phyloP scores from a whole-genome alignment of 2,797 vertebrate species.

The Jordanella pulchra region DNA sequence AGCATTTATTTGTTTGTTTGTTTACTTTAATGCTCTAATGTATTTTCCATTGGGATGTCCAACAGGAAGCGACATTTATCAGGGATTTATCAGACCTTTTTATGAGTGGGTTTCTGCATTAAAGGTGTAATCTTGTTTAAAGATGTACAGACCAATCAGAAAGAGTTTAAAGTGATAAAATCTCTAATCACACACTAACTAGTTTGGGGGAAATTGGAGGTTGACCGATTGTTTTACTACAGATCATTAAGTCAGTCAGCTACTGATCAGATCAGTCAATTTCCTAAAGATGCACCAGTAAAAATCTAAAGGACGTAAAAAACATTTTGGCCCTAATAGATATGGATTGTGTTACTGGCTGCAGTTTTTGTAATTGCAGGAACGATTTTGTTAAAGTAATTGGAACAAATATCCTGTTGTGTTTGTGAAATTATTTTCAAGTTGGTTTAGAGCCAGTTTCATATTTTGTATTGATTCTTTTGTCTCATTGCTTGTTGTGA shows the following conservation, averaged over 20 bases:
- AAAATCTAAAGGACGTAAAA: neutral
- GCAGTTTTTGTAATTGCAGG: neutral
- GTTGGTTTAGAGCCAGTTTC: neutral
- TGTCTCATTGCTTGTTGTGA: no score
- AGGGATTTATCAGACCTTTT: neutral
- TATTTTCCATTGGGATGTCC: no score
- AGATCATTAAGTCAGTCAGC: neutral
- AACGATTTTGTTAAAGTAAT: neutral
- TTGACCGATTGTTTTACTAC: neutral
- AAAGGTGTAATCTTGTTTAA: neutral
- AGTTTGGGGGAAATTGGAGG: neutral
- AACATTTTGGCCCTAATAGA: neutral
- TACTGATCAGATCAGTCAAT: neutral
- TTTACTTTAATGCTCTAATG: neutral
- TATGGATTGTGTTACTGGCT: neutral
- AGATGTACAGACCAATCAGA: neutral
- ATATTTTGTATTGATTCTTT: slow-evolving; percentile 8
- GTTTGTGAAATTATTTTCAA: neutral
- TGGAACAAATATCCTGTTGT: neutral
- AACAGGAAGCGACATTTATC: neutral
- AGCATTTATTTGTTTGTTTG: neutral
- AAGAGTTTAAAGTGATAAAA: neutral
- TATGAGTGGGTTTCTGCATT: neutral
- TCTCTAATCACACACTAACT: neutral
- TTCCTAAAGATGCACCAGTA: neutral